Percentiles rank a stretch among this genome's conserved stretches.
These are phyloP conservation scores for Mus minutoides DNA, from an alignment of 2,797 vertebrate genomes.

Conservation along the genomic window DNA sequence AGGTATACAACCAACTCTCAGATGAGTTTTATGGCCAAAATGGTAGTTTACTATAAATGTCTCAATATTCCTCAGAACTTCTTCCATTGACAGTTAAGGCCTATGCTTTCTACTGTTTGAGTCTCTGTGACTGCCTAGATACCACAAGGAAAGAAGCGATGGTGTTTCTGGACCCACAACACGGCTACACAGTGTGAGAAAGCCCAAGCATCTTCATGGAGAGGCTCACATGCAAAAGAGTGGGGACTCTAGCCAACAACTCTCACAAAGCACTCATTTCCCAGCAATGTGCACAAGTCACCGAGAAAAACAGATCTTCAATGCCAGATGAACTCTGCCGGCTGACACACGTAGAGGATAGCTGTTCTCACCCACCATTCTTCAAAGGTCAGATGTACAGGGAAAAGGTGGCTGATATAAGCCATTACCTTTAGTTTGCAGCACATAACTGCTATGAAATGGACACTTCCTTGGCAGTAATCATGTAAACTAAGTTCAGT, in stretches of 20 bases:
- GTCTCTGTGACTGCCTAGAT: neutral
- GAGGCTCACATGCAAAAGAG: neutral
- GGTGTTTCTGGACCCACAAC: neutral
- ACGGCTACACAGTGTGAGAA: neutral
- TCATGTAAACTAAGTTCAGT: constrained; percentile 2
- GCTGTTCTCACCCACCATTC: neutral
- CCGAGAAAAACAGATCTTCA: constrained; percentile 9
- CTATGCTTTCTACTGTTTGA: neutral
- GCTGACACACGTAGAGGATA: neutral
- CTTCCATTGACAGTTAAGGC: neutral
- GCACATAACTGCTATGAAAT: neutral
- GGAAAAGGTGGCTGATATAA: neutral
- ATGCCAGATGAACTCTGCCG: neutral
- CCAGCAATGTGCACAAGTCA: neutral
- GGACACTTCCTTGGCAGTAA: neutral
- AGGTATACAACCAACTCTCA: neutral
- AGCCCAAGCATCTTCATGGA: neutral
- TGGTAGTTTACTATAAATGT: constrained; percentile 6
- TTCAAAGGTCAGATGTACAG: neutral
- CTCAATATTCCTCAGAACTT: neutral
- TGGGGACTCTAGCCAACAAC: fast-evolving
- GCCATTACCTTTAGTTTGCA: neutral
- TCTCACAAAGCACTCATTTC: neutral
- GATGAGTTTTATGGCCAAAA: constrained; percentile 41
- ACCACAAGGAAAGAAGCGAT: neutral